Base-by-base conservation (phyloP, 2,113 vertebrate species). In the Cyanocitta stelleri region DNA sequence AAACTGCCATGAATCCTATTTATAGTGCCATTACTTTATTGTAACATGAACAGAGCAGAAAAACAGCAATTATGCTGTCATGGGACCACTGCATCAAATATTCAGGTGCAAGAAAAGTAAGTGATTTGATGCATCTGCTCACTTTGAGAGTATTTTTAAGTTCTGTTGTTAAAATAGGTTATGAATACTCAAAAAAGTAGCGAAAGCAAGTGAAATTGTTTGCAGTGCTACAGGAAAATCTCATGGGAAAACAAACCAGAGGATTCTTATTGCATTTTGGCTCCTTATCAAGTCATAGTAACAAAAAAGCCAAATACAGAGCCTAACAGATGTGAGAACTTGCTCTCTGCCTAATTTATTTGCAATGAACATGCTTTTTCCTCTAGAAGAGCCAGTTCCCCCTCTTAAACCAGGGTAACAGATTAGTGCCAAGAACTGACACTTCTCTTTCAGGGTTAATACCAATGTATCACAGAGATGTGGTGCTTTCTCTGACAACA, bases 261-360 rank as follows among this genome's bases (percentile, higher is more conserved):
- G 4, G 15, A 80, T 46, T 75, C 16, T 16, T 15, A 75, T 0
- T 1, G 3, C 46, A 68, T 84, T 92, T 81, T 90, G 88, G 90
- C 79, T 92, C 63, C n/a, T 43, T 37, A 86, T 41, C 52, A 80
- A 93, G 16, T 54, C 41, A 32, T 10, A 83, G 23, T 55, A 77
- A 72, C 46, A 76, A 54, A 78, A 81, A 75, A 80, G 68, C 62
- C 83, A 92, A 95, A 88, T 11, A 80, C 19, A 71, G 12, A 64
- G 44, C 3, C 0, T 37, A 77, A 55, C 2, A 13, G 39, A 58
- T 2, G 3, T 4, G 6, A 64, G 15, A 67, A 67, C 29, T 77
- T 48, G 43, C 5, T 22, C 21, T 35, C 46, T 43, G 69, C 13
- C 26, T 62, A 3, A 16, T 41, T 43, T 23, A 76, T 6, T 9